These are phyloP conservation scores for Helogale parvula DNA, from an alignment of 2,113 vertebrate genomes.

Conservation along the genomic window DNA sequence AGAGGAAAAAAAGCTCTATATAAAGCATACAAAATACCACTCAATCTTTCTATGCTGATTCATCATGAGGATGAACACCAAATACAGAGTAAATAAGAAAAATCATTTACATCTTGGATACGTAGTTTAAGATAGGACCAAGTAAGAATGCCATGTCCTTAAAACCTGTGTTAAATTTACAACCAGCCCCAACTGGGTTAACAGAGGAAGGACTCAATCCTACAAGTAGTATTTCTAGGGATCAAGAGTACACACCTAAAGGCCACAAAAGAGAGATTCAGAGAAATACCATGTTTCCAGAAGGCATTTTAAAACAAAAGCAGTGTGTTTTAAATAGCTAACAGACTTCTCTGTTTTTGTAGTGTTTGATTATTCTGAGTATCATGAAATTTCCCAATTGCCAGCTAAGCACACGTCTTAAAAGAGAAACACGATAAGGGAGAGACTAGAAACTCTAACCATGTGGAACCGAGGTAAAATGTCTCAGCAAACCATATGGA, in stretches of 20 bases:
- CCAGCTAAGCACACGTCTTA: neutral
- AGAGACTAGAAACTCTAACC: neutral
- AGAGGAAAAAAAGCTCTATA: neutral
- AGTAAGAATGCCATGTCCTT: neutral
- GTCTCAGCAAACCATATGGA: neutral
- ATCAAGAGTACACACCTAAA: constrained; percentile 30
- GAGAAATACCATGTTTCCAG: constrained; percentile 25
- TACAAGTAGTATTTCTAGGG: neutral
- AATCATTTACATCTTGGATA: constrained; percentile 18
- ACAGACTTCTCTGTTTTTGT: neutral
- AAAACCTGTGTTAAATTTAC: constrained; percentile 52
- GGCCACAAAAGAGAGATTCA: neutral
- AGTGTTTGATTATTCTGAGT: constrained; percentile 17
- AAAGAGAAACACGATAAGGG: neutral
- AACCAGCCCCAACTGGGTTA: neutral
- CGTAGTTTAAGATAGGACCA: neutral
- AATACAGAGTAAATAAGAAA: neutral
- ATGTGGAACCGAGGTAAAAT: neutral
- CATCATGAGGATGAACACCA: neutral
- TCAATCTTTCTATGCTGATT: neutral
- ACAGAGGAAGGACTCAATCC: constrained; percentile 17
- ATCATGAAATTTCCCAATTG: neutral
- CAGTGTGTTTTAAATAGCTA: neutral
- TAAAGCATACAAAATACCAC: neutral
- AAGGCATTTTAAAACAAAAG: constrained; percentile 49